These are phyloP conservation scores for Tauraco erythrolophus DNA, from an alignment of 2,113 vertebrate genomes.

Conservation along the genomic window DNA sequence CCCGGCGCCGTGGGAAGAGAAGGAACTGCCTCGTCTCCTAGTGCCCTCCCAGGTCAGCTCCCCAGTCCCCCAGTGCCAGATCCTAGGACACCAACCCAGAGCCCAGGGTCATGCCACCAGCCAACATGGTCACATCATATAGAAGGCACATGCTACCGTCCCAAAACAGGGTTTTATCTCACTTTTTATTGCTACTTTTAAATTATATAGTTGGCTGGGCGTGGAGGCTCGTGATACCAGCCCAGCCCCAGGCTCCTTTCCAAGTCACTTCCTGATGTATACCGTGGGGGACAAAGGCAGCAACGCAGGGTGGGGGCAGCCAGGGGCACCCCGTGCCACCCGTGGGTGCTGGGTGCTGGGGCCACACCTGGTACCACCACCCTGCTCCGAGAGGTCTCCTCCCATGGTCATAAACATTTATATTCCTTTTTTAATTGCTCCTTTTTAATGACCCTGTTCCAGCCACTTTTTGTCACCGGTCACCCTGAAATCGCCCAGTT, in stretches of 20 bases:
- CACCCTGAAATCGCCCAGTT: background rate
- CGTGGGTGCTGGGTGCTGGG: fast-evolving
- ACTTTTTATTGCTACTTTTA: background rate
- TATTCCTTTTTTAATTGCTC: background rate
- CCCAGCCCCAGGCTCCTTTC: background rate
- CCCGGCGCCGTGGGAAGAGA: fast-evolving
- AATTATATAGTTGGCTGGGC: background rate
- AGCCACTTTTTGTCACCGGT: background rate
- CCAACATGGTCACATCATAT: background rate
- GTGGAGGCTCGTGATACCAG: background rate
- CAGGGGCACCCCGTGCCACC: background rate
- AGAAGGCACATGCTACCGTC: fast-evolving
- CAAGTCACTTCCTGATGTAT: background rate
- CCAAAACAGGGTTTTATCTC: background rate
- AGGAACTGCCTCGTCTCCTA: background rate
- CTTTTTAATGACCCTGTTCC: background rate
- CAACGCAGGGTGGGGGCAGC: background rate
- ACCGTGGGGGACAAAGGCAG: background rate
- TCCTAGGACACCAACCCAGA: background rate
- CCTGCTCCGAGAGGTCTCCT: fast-evolving
- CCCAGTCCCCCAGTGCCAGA: fast-evolving
- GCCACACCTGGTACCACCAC: background rate
- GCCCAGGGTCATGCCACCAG: fast-evolving
- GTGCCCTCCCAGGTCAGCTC: fast-evolving
- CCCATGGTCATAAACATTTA: background rate